These are phyloP conservation scores for Caenorhabditis plicata DNA, from an alignment of 2,888 invertebrate genomes.

Conservation along the genomic window DNA sequence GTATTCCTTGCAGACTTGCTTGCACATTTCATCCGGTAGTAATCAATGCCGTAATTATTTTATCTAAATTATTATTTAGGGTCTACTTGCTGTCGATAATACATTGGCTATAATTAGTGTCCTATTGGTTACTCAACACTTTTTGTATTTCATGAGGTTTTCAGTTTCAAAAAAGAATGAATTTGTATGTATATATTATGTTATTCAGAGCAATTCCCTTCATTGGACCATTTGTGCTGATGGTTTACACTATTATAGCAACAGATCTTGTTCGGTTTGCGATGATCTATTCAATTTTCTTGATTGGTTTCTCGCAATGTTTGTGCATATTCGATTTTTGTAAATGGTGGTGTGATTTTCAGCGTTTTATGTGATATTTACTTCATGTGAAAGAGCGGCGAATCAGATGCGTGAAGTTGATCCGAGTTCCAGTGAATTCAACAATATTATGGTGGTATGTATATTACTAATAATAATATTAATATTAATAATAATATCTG, in stretches of 20 bases:
- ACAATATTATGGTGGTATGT: slow-evolving; percentile 18
- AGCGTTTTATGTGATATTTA: slow-evolving; percentile 82
- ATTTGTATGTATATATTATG: not conserved
- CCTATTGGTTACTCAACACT: slow-evolving; percentile 42
- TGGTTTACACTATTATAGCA: slow-evolving; percentile 93
- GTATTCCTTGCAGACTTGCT: slow-evolving; percentile 77
- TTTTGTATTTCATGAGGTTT: slow-evolving; percentile 44
- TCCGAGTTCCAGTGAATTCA: slow-evolving; percentile 13
- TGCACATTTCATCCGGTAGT: slow-evolving; percentile 24
- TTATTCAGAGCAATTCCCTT: slow-evolving; percentile 66
- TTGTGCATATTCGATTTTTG: not conserved
- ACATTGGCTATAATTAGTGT: slow-evolving; percentile 42
- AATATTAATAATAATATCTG: not conserved
- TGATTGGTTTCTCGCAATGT: slow-evolving; percentile 92
- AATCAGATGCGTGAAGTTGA: slow-evolving; percentile 4
- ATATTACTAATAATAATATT: not conserved
- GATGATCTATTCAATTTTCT: slow-evolving; percentile 92
- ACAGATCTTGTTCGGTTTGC: slow-evolving; percentile 76
- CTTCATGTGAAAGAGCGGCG: slow-evolving; percentile 72
- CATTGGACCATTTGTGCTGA: slow-evolving; percentile 96
- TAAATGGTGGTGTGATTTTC: slow-evolving; percentile 1
- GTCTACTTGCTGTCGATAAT: slow-evolving; percentile 44
- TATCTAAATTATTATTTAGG: not conserved
- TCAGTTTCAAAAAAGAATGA: not conserved
- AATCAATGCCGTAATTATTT: no score